Base-by-base conservation (phyloP, 2,888 invertebrate species). In the Elgonia sp. region DNA sequence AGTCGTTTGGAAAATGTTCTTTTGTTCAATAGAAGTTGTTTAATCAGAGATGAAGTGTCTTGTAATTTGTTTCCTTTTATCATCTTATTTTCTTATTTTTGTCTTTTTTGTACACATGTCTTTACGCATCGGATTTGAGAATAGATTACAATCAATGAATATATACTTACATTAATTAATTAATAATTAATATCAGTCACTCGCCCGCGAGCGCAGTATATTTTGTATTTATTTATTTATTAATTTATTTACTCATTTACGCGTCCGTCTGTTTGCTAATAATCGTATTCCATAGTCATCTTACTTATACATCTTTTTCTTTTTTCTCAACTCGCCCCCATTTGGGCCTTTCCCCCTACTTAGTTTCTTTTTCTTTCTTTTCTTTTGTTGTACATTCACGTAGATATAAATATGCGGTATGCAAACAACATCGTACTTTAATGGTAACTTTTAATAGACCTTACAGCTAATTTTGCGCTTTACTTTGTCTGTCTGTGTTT, bases 161-260 rank as follows among this genome's bases (percentile, higher is more conserved):
- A 85, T 75, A 85, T 85, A 89, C 86, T 89, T 89, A 84, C 63
- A 87, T 87, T 80, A 84, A 87, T 87, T 69, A 65, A 77, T 84
- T 81, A 82, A 85, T 88, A 80, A 57, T 84, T 72, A 75, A 83
- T 87, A 90, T 91, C 92, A 92, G 91, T 92, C 92, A 93, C 94
- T 94, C 94, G 94, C 94, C 94, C 91, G 94, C 94, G 94, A 94
- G 94, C 93, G 91, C 92, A 92, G 89, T 90, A 91, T 91, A 92
- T 91, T 91, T 91, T 87, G 60, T 69, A n/a, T n/a, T 20, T 87
- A n/a, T 72, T 67, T 37, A 80, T 90, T 89, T 90, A 83, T 84
- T 89, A 62, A 86, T 81, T 91, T n/a, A 40, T 46, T 39, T 57
- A 39, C 40, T 69, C 39, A 55, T 53, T 62, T 55, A 67, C 20